phyloP scores from a whole-genome alignment of 2,797 vertebrate genomes.

The Buphagus erythrorhynchus region DNA sequence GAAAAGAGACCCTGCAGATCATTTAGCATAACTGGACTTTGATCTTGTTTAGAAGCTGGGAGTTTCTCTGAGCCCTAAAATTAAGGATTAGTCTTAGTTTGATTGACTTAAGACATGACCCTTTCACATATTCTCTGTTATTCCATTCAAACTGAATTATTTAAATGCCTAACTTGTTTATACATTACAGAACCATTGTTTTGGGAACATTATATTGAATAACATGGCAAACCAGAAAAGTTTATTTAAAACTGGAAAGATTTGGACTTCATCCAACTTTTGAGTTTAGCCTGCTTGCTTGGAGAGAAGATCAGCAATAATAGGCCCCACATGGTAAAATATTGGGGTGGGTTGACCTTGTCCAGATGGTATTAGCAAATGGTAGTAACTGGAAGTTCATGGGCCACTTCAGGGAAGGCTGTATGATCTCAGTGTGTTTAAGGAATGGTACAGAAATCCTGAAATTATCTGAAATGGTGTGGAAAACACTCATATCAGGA shows the following conservation, averaged over 20 bases:
- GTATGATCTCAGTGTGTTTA: neutral
- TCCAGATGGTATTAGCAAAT: neutral
- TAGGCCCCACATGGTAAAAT: slow-evolving; percentile 10
- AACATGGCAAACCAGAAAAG: slow-evolving; percentile 22
- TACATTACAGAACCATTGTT: slow-evolving; percentile 28
- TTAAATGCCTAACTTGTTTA: slow-evolving; percentile 35
- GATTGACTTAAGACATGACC: neutral
- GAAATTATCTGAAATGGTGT: neutral
- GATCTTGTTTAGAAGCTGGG: neutral
- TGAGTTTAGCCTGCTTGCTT: neutral
- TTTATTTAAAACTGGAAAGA: slow-evolving; percentile 49
- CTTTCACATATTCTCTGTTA: neutral
- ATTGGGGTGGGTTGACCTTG: neutral
- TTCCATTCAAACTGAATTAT: slow-evolving; percentile 24
- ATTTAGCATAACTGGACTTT: neutral
- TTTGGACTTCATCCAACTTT: slow-evolving; percentile 39
- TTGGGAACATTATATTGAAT: slow-evolving; percentile 56
- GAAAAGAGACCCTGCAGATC: neutral
- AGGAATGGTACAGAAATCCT: neutral
- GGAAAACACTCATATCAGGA: neutral
- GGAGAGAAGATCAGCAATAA: neutral
- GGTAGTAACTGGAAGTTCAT: neutral
- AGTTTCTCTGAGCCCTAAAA: neutral
- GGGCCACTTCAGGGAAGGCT: neutral
- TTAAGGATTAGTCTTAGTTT: neutral